Base-by-base conservation (phyloP, 1,140 invertebrate species). In the Phocides pigmalion region DNA sequence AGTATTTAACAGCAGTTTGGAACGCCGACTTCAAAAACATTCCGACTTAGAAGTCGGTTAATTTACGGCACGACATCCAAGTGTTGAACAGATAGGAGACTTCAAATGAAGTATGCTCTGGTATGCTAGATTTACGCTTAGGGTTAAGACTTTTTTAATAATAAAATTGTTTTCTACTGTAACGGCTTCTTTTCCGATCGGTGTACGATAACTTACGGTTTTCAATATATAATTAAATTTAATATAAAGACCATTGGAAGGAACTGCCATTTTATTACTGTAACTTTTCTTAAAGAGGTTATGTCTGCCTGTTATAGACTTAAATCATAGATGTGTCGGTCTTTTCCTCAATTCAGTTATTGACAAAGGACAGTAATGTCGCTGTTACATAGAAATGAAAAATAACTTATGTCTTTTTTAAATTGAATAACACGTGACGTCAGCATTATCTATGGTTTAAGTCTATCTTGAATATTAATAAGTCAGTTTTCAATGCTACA, bases 91-190 rank as follows among this genome's bases (percentile, higher is more conserved):
- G 76, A 73, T 83, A 81, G 76, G 72, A 70, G 53, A 73, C 54
- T 51, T 68, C 66, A 56, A 67, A 70, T 71, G 70, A 74, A 75
- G 67, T 78, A 79, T 79, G 78, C 81, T 82, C 80, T 78, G 83
- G 83, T 89, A 74, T 79, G 86, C 82, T 90, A 88, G 86, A 70
- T 76, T 77, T 84, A 88, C 64, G 82, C 76, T 62, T 90, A 90
- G 85, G 63, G 75, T 69, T 90, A 89, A 90, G 84, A 84, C 82
- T 88, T 88, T 90, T 90, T 87, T 87, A 82, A 88, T 82, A 81
- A 82, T 79, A 79, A 75, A 72, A 79, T 82, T 90, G 74, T 87
- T 88, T 90, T 89, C 78, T 88, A 87, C 81, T 84, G 76, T 87
- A 89, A 87, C 72, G 63, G 87, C 87, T 90, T 90, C 81, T 86